Evolutionary conservation across 1,140 invertebrate genomes (phyloP), one percentile per base, ranked within the genome.

Genomic region (Adelges cooleyi): DNA sequence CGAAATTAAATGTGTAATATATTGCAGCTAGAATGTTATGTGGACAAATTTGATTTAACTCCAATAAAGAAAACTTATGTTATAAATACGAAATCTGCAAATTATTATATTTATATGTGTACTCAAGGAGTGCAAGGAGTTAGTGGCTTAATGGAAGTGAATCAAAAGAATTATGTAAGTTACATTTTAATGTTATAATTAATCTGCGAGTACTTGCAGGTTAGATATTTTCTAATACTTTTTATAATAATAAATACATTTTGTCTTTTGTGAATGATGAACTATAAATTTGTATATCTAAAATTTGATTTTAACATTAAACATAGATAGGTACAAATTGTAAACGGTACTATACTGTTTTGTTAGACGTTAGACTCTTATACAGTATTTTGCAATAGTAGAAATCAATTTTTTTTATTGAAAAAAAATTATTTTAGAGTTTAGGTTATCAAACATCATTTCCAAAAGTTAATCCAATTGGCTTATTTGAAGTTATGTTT

Each of bases 111-210:
- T 13, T 42, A 59, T 17, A 44, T 59, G 23, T 59, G 54, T 46
- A 13, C 42, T 6, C 23, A 36, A 4, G 23, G 40, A 25, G 1
- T 23, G 18, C 2, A 29, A 17, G 40, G 40, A 17, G 5, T 59
- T 20, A n/a, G 40, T 17, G 54, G n/a, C 25, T 17, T 59, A 27
- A 59, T 44, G 40, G 23, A 59, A 46, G 3, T 46, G 0, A 44
- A 59, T 17, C 5, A 23, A 27, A 59, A 5, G 44, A 59, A 15
- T 46, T 59, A 59, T 59, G 54, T 59, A 46, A 59, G 38, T 33
- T 33, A 5, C 5, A 11, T 33, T 33, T 6, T 33, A 33, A 33
- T 33, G n/a, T n/a, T n/a, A n/a, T n/a, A n/a, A n/a, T n/a, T n/a
- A n/a, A n/a, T n/a, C n/a, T n/a, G n/a, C n/a, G n/a, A n/a, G n/a